These are phyloP conservation scores for Pseudochromis fuscus DNA, from an alignment of 2,797 vertebrate genomes.

Conservation along the genomic window DNA sequence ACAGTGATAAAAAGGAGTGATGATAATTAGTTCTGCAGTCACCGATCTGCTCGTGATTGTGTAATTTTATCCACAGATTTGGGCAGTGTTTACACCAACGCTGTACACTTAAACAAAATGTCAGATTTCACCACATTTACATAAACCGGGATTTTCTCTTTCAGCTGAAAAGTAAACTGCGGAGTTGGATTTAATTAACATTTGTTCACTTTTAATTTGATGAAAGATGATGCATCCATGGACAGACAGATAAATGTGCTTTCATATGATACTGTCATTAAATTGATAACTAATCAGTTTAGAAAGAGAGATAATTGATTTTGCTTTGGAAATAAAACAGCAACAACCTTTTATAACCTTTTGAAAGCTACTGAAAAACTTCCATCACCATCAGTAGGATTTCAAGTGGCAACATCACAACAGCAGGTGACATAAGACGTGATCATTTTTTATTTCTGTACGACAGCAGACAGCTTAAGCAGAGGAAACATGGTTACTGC, in stretches of 20 bases:
- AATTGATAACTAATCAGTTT: neutral
- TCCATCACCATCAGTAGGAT: neutral
- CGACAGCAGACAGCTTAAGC: conserved; percentile 66
- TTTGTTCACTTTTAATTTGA: conserved; percentile 16
- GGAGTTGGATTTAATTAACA: conserved; percentile 22
- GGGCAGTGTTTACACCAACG: neutral
- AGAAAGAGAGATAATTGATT: neutral
- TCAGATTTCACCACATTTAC: conserved; percentile 12
- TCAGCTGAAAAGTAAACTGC: conserved; percentile 23
- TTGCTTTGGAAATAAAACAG: neutral
- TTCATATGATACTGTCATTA: neutral
- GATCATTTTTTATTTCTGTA: conserved; percentile 68
- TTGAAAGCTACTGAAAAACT: neutral
- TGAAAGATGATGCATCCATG: neutral
- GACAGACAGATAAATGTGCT: neutral
- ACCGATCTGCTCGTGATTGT: neutral
- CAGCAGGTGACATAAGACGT: conserved; percentile 21
- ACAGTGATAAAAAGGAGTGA: conserved; percentile 12
- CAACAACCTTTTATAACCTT: neutral
- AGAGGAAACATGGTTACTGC: conserved; percentile 54
- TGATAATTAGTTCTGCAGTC: conserved; percentile 2
- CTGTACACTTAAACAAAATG: conserved; percentile 6
- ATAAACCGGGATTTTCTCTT: conserved; percentile 19
- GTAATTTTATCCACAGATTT: conserved; percentile 20
- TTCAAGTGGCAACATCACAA: conserved; percentile 43